Evolutionary conservation across 2,113 vertebrate species (phyloP).

Genomic region (Nesoenas mayeri): DNA sequence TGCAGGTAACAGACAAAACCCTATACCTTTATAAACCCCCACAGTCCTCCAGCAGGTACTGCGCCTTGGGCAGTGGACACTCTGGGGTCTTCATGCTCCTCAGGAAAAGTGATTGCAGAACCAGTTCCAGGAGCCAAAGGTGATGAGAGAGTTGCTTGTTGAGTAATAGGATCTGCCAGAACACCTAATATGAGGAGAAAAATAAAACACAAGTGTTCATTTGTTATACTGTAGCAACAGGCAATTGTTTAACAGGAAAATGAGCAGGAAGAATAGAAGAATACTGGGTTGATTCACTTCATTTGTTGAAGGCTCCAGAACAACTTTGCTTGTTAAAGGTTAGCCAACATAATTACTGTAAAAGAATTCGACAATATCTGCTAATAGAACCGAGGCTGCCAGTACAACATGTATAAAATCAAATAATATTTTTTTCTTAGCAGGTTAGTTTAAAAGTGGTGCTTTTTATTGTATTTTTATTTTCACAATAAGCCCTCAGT

Average conservation of each 20-base stretch:
- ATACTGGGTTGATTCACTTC: background rate
- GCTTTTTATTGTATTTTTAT: background rate
- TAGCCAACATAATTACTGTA: background rate
- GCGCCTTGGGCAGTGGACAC: slow-evolving; percentile 23
- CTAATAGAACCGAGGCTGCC: background rate
- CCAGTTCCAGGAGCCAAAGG: slow-evolving; percentile 68
- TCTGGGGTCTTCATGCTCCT: slow-evolving; percentile 87
- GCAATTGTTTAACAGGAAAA: background rate
- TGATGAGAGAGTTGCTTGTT: slow-evolving; percentile 72
- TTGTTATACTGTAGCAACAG: background rate
- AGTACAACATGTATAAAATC: background rate
- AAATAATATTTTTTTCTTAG: background rate
- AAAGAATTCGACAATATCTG: background rate
- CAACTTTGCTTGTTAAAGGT: background rate
- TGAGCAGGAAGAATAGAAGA: background rate
- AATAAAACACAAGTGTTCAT: background rate
- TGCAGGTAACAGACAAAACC: background rate
- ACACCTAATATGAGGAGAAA: slow-evolving; percentile 63
- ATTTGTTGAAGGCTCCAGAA: background rate
- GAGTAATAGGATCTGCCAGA: slow-evolving; percentile 80
- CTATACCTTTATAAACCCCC: slow-evolving; percentile 94
- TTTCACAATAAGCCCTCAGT: background rate
- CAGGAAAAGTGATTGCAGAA: slow-evolving; percentile 95
- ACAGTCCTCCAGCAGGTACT: slow-evolving; percentile 82
- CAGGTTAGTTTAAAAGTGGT: background rate